phyloP scores from a whole-genome alignment of 1,140 invertebrate genomes.

The Druon quercuslanigerum region DNA sequence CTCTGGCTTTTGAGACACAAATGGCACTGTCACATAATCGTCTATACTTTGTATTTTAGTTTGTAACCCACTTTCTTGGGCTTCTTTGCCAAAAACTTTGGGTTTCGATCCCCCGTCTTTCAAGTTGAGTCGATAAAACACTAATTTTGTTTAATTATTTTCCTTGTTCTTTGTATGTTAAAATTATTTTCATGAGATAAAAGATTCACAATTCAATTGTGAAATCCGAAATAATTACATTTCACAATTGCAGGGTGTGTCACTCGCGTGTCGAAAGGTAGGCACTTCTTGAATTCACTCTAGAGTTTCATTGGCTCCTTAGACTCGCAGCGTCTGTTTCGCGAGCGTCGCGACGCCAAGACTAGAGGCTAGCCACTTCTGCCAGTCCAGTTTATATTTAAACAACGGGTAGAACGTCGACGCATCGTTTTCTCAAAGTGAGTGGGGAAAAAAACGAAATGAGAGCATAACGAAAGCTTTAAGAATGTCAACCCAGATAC shows the following conservation, averaged over 20 bases:
- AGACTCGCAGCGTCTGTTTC: constrained; percentile 41
- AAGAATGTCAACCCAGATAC: constrained; percentile 34
- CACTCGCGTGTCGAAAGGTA: no score
- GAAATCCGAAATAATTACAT: no score
- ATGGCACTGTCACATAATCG: neutral
- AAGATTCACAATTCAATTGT: neutral
- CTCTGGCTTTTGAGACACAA: constrained; percentile 1
- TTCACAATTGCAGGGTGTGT: no score
- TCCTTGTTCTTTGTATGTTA: neutral
- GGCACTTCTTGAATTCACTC: neutral
- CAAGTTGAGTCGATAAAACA: neutral
- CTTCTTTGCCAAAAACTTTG: neutral
- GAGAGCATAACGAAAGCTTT: constrained; percentile 7
- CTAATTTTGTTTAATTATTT: no score
- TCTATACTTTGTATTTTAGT: neutral
- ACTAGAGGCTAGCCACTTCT: constrained; percentile 67
- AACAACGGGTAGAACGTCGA: constrained; percentile 55
- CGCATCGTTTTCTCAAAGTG: constrained; percentile 51
- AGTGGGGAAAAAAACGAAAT: constrained; percentile 35
- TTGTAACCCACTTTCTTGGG: neutral
- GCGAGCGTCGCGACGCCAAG: constrained; percentile 66
- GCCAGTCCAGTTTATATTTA: constrained; percentile 72
- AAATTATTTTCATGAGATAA: neutral
- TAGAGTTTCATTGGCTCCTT: neutral
- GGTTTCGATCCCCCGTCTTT: neutral